These are phyloP conservation scores for Harpagoxenus sublaevis DNA, from an alignment of 2,888 invertebrate genomes.

Conservation along the genomic window DNA sequence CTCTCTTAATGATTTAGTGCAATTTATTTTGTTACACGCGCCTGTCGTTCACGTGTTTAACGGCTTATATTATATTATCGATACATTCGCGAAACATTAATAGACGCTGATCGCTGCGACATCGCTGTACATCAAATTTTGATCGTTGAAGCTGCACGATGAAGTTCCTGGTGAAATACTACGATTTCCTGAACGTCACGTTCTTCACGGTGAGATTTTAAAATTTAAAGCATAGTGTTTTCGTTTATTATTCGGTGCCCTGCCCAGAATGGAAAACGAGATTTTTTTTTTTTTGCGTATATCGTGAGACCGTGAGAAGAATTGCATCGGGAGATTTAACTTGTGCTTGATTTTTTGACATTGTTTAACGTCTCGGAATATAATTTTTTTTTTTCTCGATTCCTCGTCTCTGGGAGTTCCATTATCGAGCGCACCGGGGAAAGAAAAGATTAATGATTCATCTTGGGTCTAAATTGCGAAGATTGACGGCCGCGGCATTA, in stretches of 20 bases:
- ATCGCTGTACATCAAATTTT: neutral
- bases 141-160: slow-evolving; percentile 69
- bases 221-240: slow-evolving; percentile 41
- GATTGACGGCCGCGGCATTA: slow-evolving; percentile 47
- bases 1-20: neutral
- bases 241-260: neutral
- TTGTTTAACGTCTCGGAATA: neutral
- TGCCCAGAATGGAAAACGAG: neutral
- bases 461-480: slow-evolving; percentile 29
- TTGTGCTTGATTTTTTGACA: neutral
- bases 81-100: neutral
- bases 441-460: neutral
- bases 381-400: slow-evolving; percentile 14
- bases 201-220: slow-evolving; percentile 82
- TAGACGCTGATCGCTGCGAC: neutral
- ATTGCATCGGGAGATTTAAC: neutral
- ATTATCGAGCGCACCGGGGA: slow-evolving; percentile 33
- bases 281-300: neutral
- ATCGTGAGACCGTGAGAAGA: neutral
- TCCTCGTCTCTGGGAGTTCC: neutral
- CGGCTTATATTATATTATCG: neutral
- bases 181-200: slow-evolving; percentile 82
- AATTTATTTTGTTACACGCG: neutral
- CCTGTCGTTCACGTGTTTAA: neutral
- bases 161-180: slow-evolving; percentile 84